Evolutionary conservation across 1,140 invertebrate species (phyloP).

Genomic region (Pentalonia nigronervosa): DNA sequence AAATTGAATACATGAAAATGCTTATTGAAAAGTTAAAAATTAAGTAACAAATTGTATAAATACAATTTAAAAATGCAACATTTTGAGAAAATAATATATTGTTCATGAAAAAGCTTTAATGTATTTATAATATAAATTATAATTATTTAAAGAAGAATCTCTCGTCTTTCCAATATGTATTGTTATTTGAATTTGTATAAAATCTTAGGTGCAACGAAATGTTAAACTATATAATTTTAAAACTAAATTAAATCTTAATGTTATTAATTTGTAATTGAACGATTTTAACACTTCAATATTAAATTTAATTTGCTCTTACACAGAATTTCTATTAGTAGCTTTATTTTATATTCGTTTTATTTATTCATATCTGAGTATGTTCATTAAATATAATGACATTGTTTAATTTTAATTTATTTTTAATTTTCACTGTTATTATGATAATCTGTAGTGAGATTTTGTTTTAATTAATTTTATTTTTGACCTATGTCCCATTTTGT

Average conservation of each 20-base stretch:
- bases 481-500: background rate
- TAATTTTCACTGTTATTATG: background rate
- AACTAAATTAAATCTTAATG: slow-evolving; percentile 1
- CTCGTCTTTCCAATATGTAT: slow-evolving; percentile 55
- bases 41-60: slow-evolving; percentile 52
- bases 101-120: slow-evolving; percentile 49
- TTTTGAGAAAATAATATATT: slow-evolving; percentile 40
- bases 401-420: background rate
- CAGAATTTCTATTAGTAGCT: background rate
- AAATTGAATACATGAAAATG: slow-evolving; percentile 46
- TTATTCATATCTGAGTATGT: background rate
- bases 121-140: slow-evolving; percentile 41
- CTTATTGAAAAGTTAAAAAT: slow-evolving; percentile 51
- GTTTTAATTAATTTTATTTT: slow-evolving; percentile 10
- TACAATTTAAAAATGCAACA: slow-evolving; percentile 10
- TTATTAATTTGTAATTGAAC: slow-evolving; percentile 6
- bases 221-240: background rate
- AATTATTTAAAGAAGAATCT: slow-evolving; percentile 48
- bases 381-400: background rate
- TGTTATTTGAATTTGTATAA: slow-evolving; percentile 52
- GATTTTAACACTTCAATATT: background rate
- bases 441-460: background rate
- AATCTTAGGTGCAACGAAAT: slow-evolving; percentile 17
- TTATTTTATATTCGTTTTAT: slow-evolving; percentile 1
- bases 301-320: slow-evolving; percentile 13